Conservation (phyloP, 2,113 vertebrate genomes). For the Triplophysa dalaica region DNA sequence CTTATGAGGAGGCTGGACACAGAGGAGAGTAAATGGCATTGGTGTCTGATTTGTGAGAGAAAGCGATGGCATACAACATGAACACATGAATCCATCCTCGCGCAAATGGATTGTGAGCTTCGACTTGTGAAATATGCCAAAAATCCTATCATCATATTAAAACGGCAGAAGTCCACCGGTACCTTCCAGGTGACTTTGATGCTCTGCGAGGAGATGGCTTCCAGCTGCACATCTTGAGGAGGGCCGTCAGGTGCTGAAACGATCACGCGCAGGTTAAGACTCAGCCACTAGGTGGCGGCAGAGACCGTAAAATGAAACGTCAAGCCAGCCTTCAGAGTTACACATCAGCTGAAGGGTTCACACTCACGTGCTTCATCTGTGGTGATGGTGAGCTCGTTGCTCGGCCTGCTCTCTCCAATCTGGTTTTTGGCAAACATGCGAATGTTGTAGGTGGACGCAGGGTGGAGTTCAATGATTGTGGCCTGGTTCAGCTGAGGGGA, state of each 20-base stretch:
- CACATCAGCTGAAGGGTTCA: not conserved
- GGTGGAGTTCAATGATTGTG: constrained; percentile 98
- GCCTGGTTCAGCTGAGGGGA: constrained; percentile 98
- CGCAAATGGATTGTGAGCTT: too few relatives aligned
- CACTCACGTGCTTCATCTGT: constrained; percentile 93
- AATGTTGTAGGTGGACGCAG: constrained; percentile 98
- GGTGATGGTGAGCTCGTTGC: constrained; percentile 98
- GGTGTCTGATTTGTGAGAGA: not conserved
- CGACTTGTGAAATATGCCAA: not conserved
- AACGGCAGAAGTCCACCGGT: constrained; percentile 38
- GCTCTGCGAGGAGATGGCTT: constrained; percentile 95
- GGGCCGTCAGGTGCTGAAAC: constrained; percentile 91
- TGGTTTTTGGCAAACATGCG: constrained; percentile 99
- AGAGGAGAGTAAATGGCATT: not conserved
- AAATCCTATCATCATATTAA: not conserved
- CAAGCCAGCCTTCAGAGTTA: not conserved
- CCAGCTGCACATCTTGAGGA: constrained; percentile 92
- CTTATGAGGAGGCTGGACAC: constrained; percentile 85
- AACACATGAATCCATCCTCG: not conserved
- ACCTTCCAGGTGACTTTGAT: constrained; percentile 99
- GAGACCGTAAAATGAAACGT: constrained; percentile 44
- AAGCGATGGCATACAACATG: not conserved
- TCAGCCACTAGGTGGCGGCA: constrained; percentile 63
- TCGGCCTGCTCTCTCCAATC: constrained; percentile 96
- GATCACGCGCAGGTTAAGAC: constrained; percentile 44